Evolutionary conservation across 2,888 invertebrate species (phyloP).

Genomic region (Tetropium fuscum): DNA sequence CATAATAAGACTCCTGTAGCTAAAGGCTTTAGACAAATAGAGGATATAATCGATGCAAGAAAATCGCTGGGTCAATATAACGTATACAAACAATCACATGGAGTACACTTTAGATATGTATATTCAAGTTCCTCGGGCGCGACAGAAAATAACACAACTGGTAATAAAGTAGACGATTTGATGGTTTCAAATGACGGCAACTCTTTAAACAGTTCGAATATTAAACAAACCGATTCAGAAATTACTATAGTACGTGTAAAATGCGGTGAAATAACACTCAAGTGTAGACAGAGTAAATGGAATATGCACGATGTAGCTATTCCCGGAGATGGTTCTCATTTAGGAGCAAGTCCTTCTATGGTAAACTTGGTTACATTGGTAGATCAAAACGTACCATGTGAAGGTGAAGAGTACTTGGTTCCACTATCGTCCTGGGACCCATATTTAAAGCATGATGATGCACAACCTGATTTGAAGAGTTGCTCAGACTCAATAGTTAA

Average conservation of each 20-base stretch:
- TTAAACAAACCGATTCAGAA: constrained; percentile 73
- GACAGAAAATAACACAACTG: constrained; percentile 1
- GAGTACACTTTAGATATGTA: constrained; percentile 51
- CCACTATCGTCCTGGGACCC: constrained; percentile 72
- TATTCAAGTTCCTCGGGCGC: constrained; percentile 50
- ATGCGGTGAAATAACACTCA: constrained; percentile 57
- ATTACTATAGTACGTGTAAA: constrained; percentile 71
- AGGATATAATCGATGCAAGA: constrained; percentile 62
- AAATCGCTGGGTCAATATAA: constrained; percentile 61
- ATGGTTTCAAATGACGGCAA: constrained; percentile 53
- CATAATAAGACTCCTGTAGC: constrained; percentile 23
- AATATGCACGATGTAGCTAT: constrained; percentile 66
- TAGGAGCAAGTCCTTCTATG: constrained; percentile 71
- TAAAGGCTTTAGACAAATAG: constrained; percentile 58
- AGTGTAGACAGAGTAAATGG: constrained; percentile 63
- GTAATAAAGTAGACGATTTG: constrained; percentile 53
- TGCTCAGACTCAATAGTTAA: constrained; percentile 34
- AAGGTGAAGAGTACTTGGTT: constrained; percentile 67
- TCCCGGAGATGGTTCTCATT: constrained; percentile 71
- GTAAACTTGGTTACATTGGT: constrained; percentile 72
- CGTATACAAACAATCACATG: constrained; percentile 47
- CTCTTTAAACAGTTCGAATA: constrained; percentile 42
- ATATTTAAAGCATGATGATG: constrained; percentile 49
- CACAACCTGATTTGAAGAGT: constrained; percentile 46
- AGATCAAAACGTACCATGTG: constrained; percentile 53